phyloP scores from a whole-genome alignment of 2,888 invertebrate species.

The Lycaena phlaeas region DNA sequence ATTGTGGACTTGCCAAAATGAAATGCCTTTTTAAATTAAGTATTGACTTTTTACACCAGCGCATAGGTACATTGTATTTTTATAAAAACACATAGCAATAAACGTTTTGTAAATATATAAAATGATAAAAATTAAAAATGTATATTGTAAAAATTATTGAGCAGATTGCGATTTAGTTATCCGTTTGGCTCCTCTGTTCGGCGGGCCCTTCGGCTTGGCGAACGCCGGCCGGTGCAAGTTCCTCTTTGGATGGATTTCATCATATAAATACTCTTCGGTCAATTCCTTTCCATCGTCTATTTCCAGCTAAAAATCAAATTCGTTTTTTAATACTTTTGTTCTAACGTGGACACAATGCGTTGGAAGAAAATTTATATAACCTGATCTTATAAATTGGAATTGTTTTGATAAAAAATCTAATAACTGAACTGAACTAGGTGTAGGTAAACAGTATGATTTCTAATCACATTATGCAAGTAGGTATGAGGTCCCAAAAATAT shows the following conservation, averaged over 20 bases:
- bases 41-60: too few relatives aligned
- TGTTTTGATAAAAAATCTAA: too few relatives aligned
- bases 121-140: background rate
- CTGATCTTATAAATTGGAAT: too few relatives aligned
- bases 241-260: conserved; percentile 95
- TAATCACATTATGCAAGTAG: too few relatives aligned
- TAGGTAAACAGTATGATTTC: too few relatives aligned
- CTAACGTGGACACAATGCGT: too few relatives aligned
- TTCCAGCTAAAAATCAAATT: conserved; percentile 80
- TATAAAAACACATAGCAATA: conserved; percentile 6
- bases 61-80: too few relatives aligned
- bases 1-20: too few relatives aligned
- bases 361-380: too few relatives aligned
- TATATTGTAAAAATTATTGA: conserved; percentile 33
- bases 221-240: conserved; percentile 92
- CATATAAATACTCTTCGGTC: conserved; percentile 90
- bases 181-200: conserved; percentile 91
- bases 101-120: conserved; percentile 1
- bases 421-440: too few relatives aligned
- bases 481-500: too few relatives aligned
- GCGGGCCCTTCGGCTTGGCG: conserved; percentile 97
- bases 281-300: conserved; percentile 92
- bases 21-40: too few relatives aligned
- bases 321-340: background rate
- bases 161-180: conserved; percentile 80